phyloP scores from a whole-genome alignment of 2,113 vertebrate species.

The Sylvia atricapilla region DNA sequence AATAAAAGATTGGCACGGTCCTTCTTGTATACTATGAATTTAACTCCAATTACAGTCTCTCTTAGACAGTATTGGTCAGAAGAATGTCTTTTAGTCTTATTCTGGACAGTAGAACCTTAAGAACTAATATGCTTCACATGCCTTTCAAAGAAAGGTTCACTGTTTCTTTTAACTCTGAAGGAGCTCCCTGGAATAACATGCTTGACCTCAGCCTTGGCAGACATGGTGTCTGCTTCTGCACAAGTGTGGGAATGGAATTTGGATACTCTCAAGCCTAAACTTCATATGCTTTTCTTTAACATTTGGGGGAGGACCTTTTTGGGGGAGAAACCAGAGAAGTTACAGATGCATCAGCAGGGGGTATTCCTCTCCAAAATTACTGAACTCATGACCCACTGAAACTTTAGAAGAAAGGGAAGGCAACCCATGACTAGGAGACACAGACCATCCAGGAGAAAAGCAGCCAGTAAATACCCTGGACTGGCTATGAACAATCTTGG shows the following conservation, averaged over 20 bases:
- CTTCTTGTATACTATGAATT: not conserved
- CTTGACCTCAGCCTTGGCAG: conserved; percentile 55
- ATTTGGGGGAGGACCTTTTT: not conserved
- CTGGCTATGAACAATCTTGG: not conserved
- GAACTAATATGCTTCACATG: not conserved
- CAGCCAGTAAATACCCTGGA: not conserved
- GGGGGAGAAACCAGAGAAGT: not conserved
- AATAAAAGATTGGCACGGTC: not conserved
- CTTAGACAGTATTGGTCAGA: not conserved
- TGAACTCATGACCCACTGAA: not conserved
- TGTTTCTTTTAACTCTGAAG: conserved; percentile 6
- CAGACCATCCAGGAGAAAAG: not conserved
- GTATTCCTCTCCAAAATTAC: not conserved
- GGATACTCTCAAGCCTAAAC: not conserved
- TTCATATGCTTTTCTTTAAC: conserved; percentile 7
- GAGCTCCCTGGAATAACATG: conserved; percentile 15
- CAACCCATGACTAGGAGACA: not conserved
- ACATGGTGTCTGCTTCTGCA: not conserved
- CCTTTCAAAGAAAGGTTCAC: not conserved
- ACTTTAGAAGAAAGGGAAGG: not conserved
- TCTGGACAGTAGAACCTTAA: not conserved
- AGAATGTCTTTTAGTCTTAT: not conserved
- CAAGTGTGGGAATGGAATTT: conserved; percentile 55
- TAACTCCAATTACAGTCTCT: not conserved
- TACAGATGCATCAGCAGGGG: not conserved